phyloP scores from a whole-genome alignment of 35 echinoderm and acorn worm genomes.

The Lytechinus variegatus region DNA sequence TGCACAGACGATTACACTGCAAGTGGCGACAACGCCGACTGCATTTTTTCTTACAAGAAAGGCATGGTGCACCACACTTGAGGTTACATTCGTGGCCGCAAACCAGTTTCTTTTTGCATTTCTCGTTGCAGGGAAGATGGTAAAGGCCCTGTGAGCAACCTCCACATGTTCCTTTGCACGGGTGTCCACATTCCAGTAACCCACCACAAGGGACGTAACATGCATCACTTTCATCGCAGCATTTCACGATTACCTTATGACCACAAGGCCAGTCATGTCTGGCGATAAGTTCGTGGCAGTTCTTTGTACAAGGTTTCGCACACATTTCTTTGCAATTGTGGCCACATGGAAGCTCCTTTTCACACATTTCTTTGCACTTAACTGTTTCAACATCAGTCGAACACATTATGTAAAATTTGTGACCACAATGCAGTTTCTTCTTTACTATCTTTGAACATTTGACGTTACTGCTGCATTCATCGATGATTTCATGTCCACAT shows the following conservation, averaged over 20 bases:
- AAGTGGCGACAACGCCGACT: constrained; percentile 75
- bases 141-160: not conserved
- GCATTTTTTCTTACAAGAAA: constrained; percentile 75
- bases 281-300: not conserved
- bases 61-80: constrained; percentile 70
- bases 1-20: constrained; percentile 68
- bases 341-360: constrained; percentile 52
- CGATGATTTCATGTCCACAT: constrained; percentile 47
- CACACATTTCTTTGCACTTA: constrained; percentile 16
- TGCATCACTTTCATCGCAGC: constrained; percentile 47
- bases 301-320: constrained; percentile 6
- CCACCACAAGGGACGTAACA: constrained; percentile 60
- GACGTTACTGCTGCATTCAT: constrained; percentile 41
- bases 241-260: constrained; percentile 69
- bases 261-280: constrained; percentile 67
- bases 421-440: constrained; percentile 51
- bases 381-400: not conserved
- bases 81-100: constrained; percentile 82
- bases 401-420: constrained; percentile 17
- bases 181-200: constrained; percentile 73
- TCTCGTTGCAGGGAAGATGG: constrained; percentile 38
- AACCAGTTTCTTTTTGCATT: constrained; percentile 63
- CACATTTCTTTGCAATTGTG: constrained; percentile 56
- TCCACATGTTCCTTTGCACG: constrained; percentile 37
- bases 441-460: constrained; percentile 1